phyloP scores from a whole-genome alignment of 2,888 invertebrate genomes.

The Dioctria rufipes region DNA sequence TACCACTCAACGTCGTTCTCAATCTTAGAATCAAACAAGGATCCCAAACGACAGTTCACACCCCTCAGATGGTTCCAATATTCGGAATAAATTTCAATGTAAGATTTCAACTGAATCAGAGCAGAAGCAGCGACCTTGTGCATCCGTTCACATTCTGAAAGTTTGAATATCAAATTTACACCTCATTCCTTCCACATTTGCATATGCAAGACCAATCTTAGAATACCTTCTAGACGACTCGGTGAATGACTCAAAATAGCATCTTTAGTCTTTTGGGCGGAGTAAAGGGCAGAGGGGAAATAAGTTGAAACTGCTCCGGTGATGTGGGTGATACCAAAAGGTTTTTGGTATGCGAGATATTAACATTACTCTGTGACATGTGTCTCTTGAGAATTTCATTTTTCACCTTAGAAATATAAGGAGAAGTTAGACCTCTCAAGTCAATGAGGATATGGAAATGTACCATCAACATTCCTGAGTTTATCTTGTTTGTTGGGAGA shows the following conservation, averaged over 20 bases:
- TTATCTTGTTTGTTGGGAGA: too few species aligned
- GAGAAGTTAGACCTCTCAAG: neutral
- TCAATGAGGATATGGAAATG: conserved; percentile 30
- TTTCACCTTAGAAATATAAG: neutral
- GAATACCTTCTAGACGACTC: neutral
- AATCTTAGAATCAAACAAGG: too few species aligned
- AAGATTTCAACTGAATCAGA: neutral
- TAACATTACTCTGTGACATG: conserved; percentile 42
- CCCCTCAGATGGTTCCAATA: neutral
- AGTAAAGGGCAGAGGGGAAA: too few species aligned
- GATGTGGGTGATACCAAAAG: neutral
- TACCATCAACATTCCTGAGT: too few species aligned
- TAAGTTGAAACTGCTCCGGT: neutral
- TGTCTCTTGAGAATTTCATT: conserved; percentile 15
- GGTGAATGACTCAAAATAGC: conserved; percentile 24
- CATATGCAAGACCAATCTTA: conserved; percentile 18
- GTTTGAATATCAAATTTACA: conserved; percentile 35
- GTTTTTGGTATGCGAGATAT: conserved; percentile 23
- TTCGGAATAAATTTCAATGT: conserved; percentile 20
- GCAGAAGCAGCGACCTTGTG: neutral
- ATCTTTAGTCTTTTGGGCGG: neutral
- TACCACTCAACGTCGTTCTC: too few species aligned
- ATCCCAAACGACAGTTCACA: too few species aligned
- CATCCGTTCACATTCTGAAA: neutral
- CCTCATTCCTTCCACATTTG: neutral